Evolutionary conservation across 1,140 invertebrate genomes (phyloP).

Genomic region (Monochamus saltuarius): DNA sequence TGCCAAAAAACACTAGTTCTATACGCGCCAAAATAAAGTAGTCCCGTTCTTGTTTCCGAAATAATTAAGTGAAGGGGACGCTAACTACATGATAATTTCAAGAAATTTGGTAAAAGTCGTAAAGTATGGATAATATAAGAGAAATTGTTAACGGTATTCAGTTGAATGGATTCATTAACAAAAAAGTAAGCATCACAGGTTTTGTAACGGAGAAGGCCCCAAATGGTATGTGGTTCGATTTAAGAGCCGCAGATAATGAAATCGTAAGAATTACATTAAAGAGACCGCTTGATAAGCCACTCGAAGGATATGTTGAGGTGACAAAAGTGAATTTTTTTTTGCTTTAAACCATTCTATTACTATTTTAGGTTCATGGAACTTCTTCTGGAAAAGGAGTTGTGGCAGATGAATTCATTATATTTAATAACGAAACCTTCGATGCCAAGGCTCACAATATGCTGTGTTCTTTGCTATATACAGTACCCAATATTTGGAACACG

Average conservation of each 20-base stretch:
- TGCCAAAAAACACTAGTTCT: no score
- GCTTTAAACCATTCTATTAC: not conserved
- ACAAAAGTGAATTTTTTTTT: not conserved
- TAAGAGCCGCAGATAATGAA: conserved; percentile 14
- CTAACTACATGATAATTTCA: no score
- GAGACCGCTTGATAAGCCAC: conserved; percentile 9
- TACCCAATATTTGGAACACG: conserved; percentile 9
- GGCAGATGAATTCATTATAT: conserved; percentile 15
- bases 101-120: no score
- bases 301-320: conserved; percentile 20
- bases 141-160: conserved; percentile 8
- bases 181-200: conserved; percentile 14
- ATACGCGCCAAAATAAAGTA: no score
- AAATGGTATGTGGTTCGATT: conserved; percentile 17
- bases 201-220: conserved; percentile 11
- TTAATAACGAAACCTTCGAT: conserved; percentile 15
- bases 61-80: no score
- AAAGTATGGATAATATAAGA: not conserved
- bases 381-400: conserved; percentile 16
- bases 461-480: conserved; percentile 2
- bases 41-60: no score
- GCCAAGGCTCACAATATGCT: conserved; percentile 11
- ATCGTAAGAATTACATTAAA: conserved; percentile 13
- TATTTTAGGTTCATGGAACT: conserved; percentile 17
- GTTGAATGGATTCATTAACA: not conserved